Evolutionary conservation across 2,797 vertebrate genomes (phyloP), one percentile per base, ranked within the genome.

Genomic region (Urophycis tenuis): DNA sequence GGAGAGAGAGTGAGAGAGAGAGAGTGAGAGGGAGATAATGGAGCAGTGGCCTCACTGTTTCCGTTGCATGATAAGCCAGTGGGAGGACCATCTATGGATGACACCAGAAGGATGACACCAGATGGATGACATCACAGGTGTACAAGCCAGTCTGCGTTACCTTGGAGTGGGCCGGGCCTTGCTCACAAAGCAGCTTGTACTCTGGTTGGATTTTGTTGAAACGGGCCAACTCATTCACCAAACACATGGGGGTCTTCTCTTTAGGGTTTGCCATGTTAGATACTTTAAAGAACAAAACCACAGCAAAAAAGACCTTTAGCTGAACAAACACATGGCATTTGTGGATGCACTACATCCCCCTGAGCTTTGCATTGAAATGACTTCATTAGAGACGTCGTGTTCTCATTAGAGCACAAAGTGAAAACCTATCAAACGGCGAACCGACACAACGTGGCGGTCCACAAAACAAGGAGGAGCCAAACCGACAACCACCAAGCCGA

Each of bases 221-320:
- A 95, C 95, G 95, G 93, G 96, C 96, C 95, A 97, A 95, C 94
- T 98, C 96, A 95, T 97, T 99, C 94, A 98, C 96, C 93, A 99
- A 93, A 96, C 95, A 97, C 95, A 98, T 95, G 73, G 96, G 95
- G 92, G 95, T 99, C 95, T 98, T 98, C 95, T 98, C 96, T 96
- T 97, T 98, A 95, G 96, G 95, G 95, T 98, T 96, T 97, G 96
- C 95, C 96, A 97, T 96, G 95, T 96, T 96, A 92, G 94, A 93
- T 93, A 95, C 95, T 99, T 89, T 80, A 92, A 85, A 75, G 36
- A 75, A 70, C 79, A 73, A 29, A 64, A 29, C 25, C 5, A 29
- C 25, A 64, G 22, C 17, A 17, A 8, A 3, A 67, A 67, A 11
- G 29, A 49, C 9, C 25, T 67, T 64, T 25, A 67, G 25, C 29